Evolutionary conservation across 2,113 vertebrate species (phyloP), one percentile per base, ranked within the genome.

Genomic region (Anas platyrhynchos): DNA sequence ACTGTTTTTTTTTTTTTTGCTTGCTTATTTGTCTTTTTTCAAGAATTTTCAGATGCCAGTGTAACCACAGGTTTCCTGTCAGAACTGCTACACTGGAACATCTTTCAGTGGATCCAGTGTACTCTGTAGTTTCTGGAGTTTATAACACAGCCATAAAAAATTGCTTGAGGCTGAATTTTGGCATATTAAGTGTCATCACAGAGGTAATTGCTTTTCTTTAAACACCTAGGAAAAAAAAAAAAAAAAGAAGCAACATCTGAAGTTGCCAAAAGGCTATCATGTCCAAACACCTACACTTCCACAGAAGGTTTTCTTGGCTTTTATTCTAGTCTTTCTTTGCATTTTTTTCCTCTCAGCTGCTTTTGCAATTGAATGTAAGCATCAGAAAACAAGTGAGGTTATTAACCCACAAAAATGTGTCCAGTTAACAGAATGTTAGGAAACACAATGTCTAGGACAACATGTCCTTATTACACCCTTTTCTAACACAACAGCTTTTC

Each of bases 121-220:
- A 78, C 96, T 92, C 91, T 81, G 59, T 91, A 91, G 83, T 97
- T 95, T 96, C 96, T 97, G 97, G 82, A 94, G 92, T 83, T 97
- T 93, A 97, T 96, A 96, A 95, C 96, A 97, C 82, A 94, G 96
- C 88, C 96, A 97, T 98, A 97, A 98, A 98, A 98, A 97, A 97
- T 95, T 90, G 97, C 97, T 97, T 79, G 84, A 93, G 98, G 97
- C 97, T 96, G 96, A 96, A 97, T 94, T 92, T 96, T 96, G 97
- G 97, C 96, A 86, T 92, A 96, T 95, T 95, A 96, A 96, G 91
- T 97, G 97, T 98, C 97, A 98, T 98, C 97, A 97, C 96, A 59
- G 94, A 98, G 86, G 96, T 98, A 97, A 98, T 97, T 98, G 96
- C 94, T 97, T 96, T 95, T 93, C 91, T 98, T 97, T 97, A 98